These are phyloP conservation scores for Neosalanx taihuensis DNA, from an alignment of 2,797 vertebrate genomes.

Conservation along the genomic window DNA sequence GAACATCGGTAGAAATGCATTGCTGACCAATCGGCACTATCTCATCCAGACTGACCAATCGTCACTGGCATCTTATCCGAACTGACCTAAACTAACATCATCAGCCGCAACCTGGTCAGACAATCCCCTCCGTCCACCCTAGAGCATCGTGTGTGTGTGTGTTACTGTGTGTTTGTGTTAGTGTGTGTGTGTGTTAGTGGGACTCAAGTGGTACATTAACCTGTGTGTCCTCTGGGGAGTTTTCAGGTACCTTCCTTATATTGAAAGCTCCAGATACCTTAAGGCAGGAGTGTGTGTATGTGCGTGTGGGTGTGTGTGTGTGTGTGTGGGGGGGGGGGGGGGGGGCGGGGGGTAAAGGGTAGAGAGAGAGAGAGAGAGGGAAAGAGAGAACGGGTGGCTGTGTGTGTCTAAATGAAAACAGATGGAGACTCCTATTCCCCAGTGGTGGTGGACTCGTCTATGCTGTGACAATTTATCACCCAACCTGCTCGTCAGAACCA, in stretches of 20 bases:
- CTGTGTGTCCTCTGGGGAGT: conserved; percentile 26
- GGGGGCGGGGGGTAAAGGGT: no score
- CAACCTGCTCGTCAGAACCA: conserved; percentile 41
- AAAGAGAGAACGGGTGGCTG: not conserved
- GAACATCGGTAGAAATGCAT: no score
- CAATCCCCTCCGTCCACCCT: not conserved
- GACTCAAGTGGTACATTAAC: conserved; percentile 30
- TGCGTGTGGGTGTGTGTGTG: not conserved
- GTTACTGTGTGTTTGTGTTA: conserved; percentile 3
- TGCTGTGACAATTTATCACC: conserved; percentile 47
- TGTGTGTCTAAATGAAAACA: conserved; percentile 51
- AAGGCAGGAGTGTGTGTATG: conserved; percentile 12
- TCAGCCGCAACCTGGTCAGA: not conserved
- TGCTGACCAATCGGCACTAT: not conserved
- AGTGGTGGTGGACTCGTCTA: conserved; percentile 31
- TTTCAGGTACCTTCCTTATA: conserved; percentile 13
- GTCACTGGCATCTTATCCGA: not conserved
- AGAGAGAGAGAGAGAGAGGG: not conserved
- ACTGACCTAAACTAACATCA: not conserved
- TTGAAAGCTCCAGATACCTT: conserved; percentile 15
- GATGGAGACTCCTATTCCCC: conserved; percentile 41
- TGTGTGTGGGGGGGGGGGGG: no score
- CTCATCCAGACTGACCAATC: not conserved
- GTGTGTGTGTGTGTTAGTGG: not conserved
- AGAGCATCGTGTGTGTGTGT: not conserved